Base-by-base conservation (phyloP, 2,888 invertebrate species). In the Mesorhabditis spiculigera region DNA sequence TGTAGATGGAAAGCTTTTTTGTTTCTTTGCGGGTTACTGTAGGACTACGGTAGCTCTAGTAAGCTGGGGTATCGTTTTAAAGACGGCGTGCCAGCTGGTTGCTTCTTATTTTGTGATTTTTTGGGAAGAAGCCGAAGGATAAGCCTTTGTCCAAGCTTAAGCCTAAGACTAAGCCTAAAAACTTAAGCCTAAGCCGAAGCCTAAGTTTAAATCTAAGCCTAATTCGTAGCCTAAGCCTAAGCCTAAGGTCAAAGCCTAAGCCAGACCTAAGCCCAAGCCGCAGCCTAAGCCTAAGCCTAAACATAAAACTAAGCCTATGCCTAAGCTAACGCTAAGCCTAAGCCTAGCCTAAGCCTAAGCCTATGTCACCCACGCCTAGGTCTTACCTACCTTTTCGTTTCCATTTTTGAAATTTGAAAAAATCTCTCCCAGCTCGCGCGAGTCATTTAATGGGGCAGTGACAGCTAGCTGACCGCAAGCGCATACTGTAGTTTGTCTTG, bases 91-190 rank as follows among this genome's bases (percentile, higher is more conserved):
- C 28, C 28, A 28, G 28, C 28, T 28, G 28, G 28, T 3, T 28
- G 28, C 28, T 28, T 28, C 28, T 28, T 50, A 13, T 50, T 50
- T 50, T n/a, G 8, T 50, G 10, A 50, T 50, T 50, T 50, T 50
- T 13, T 50, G 8, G 58, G 58, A n/a, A 2, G 58, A 50, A 50
- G n/a, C n/a, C 58, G 58, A 50, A 50, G n/a, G 8, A 10, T n/a
- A 50, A 50, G 58, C 58, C 58, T n/a, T 10, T 10, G 58, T 50
- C 58, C 58, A 50, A n/a, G 58, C 58, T 50, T 50, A 50, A n/a
- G 58, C 58, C 50, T 50, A 50, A 13, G 50, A 6, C 50, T 13
- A 50, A 13, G 50, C 50, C 13, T 13, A 6, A n/a, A n/a, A 50
- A 13, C 50, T 13, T 13, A 50, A 13, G 50, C 50, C 13, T 13